These are phyloP conservation scores for Nebria brevicollis DNA, from an alignment of 2,888 invertebrate species.

Conservation along the genomic window DNA sequence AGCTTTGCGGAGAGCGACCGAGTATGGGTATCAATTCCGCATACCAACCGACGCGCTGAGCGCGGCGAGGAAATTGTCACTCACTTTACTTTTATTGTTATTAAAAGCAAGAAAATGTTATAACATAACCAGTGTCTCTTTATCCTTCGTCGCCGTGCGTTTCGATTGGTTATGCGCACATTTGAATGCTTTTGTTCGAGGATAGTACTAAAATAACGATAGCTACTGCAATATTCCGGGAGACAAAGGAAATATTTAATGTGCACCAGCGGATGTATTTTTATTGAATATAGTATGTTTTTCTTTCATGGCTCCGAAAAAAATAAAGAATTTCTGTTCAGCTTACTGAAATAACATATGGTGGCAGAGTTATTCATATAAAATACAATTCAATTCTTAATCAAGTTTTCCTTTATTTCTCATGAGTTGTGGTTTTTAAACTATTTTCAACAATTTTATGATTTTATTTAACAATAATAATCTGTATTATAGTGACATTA, in stretches of 20 bases:
- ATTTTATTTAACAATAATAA: too few species aligned
- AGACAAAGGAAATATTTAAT: constrained; percentile 31
- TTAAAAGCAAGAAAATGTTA: constrained; percentile 44
- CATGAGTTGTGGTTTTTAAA: not conserved
- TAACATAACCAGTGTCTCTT: constrained; percentile 26
- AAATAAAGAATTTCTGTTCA: constrained; percentile 18
- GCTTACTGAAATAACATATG: not conserved
- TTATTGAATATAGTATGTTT: constrained; percentile 43
- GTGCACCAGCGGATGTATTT: constrained; percentile 35
- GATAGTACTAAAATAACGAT: constrained; percentile 27
- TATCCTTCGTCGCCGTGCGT: constrained; percentile 27
- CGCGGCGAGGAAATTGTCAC: constrained; percentile 36
- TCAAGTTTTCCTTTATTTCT: not conserved
- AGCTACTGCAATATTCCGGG: constrained; percentile 19
- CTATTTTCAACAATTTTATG: too few species aligned
- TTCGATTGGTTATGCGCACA: constrained; percentile 41
- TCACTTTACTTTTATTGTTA: constrained; percentile 47
- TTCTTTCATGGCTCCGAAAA: not conserved
- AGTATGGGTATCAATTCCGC: constrained; percentile 4
- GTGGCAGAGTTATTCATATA: not conserved
- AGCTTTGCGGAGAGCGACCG: not conserved
- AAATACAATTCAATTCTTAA: not conserved
- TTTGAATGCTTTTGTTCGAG: not conserved
- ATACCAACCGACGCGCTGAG: not conserved
- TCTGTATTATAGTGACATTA: too few species aligned